Evolutionary conservation across 2,113 vertebrate species (phyloP).

Genomic region (Gasterosteus nipponicus): DNA sequence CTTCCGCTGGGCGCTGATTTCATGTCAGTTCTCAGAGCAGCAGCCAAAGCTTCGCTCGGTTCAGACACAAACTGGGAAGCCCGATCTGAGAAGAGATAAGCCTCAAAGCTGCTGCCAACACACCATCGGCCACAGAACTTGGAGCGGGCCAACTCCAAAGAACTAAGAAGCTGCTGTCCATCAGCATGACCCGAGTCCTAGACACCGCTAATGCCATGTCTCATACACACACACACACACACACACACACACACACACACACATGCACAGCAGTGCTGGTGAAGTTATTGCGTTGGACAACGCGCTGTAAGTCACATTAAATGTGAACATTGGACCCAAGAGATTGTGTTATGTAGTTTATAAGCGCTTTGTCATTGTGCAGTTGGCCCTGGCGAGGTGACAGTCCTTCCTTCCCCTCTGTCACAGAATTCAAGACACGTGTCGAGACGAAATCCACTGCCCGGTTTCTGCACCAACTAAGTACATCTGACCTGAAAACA

Average conservation of each 20-base stretch:
- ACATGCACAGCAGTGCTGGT: constrained; percentile 22
- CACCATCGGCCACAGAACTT: constrained; percentile 43
- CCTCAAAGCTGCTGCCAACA: constrained; percentile 58
- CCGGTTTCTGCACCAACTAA: constrained; percentile 18
- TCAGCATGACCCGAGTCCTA: constrained; percentile 44
- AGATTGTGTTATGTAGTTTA: constrained; percentile 45
- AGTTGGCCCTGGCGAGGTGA: constrained; percentile 14
- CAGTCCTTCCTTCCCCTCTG: constrained; percentile 15
- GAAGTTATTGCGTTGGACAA: constrained; percentile 62
- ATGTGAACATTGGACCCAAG: constrained; percentile 51
- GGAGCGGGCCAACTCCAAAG: constrained; percentile 47
- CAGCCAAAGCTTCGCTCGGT: constrained; percentile 52
- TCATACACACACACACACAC: constrained; percentile 21
- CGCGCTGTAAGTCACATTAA: constrained; percentile 58
- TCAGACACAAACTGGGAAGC: constrained; percentile 36
- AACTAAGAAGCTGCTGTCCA: constrained; percentile 62
- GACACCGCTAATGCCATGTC: constrained; percentile 32
- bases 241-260: not conserved
- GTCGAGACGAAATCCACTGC: constrained; percentile 6
- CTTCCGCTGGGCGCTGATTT: constrained; percentile 45
- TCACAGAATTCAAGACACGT: constrained; percentile 28
- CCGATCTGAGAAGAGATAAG: constrained; percentile 58
- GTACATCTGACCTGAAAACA: constrained; percentile 22
- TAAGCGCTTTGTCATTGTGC: constrained; percentile 26
- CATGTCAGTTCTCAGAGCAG: constrained; percentile 29